Evolutionary conservation across 2,113 vertebrate genomes (phyloP).

Genomic region (Struthidea cinerea): DNA sequence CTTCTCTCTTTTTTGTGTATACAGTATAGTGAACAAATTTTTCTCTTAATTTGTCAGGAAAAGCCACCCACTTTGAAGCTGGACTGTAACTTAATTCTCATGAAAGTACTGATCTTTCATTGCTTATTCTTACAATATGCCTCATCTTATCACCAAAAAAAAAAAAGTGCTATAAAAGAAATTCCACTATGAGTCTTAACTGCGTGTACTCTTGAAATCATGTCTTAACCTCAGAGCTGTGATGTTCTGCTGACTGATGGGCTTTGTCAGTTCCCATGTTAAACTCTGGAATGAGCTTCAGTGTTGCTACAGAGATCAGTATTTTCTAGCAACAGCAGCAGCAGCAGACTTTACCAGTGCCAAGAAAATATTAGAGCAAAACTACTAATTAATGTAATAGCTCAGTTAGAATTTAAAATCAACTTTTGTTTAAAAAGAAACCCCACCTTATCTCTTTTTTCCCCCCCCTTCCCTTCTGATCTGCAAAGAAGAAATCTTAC

Average conservation of each 20-base stretch:
- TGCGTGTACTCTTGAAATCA: background rate
- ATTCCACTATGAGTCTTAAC: background rate
- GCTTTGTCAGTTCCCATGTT: slow-evolving; percentile 50
- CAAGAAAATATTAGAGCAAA: slow-evolving; percentile 44
- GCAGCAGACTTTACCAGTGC: background rate
- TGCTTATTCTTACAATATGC: background rate
- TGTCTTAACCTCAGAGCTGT: slow-evolving; percentile 34
- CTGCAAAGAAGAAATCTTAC: slow-evolving; percentile 31
- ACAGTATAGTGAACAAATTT: background rate
- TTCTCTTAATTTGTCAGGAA: background rate
- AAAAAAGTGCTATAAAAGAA: background rate
- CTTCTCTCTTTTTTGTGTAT: background rate
- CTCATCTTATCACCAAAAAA: background rate
- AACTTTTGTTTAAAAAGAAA: slow-evolving; percentile 41
- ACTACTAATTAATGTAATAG: slow-evolving; percentile 67
- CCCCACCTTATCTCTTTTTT: background rate
- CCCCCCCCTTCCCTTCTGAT: background rate
- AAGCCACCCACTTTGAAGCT: background rate
- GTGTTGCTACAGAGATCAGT: slow-evolving; percentile 19
- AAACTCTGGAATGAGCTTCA: slow-evolving; percentile 42
- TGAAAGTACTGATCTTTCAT: background rate
- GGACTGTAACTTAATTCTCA: background rate
- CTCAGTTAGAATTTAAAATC: slow-evolving; percentile 52
- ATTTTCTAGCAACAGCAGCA: slow-evolving; percentile 33
- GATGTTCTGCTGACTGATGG: slow-evolving; percentile 46